These are phyloP conservation scores for Andinoacara biseriatus DNA, from an alignment of 2,113 vertebrate genomes.

Conservation along the genomic window DNA sequence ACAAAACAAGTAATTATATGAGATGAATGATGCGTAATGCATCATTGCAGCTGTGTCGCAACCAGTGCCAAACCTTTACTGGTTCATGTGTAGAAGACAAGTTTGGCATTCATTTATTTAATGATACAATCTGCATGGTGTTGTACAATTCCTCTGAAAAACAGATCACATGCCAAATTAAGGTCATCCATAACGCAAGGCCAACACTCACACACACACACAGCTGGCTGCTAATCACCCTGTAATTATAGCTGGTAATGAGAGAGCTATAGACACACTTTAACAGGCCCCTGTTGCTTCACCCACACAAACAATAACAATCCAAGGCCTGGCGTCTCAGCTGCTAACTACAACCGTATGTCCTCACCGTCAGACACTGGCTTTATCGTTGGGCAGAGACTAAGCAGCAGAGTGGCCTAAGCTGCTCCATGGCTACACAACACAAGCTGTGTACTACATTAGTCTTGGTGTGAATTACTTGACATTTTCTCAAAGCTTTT, in stretches of 20 bases:
- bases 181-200: neutral
- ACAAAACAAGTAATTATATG: neutral
- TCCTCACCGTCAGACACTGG: slow-evolving; percentile 1
- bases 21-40: neutral
- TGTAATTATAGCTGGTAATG: slow-evolving; percentile 64
- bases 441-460: slow-evolving; percentile 22
- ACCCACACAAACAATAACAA: slow-evolving; percentile 56
- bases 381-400: neutral
- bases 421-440: slow-evolving; percentile 9
- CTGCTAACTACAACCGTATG: slow-evolving; percentile 51
- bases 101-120: neutral
- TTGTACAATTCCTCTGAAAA: neutral
- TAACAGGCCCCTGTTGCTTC: slow-evolving; percentile 49
- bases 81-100: neutral
- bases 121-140: neutral
- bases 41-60: neutral
- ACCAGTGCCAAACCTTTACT: neutral
- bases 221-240: slow-evolving; percentile 38
- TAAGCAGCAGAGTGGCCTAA: neutral
- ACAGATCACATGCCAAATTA: slow-evolving; percentile 10
- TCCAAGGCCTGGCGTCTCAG: neutral
- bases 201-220: neutral
- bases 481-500: slow-evolving; percentile 34
- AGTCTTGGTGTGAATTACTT: slow-evolving; percentile 26
- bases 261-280: slow-evolving; percentile 40